These are phyloP conservation scores for Poeciliopsis turrubarensis DNA, from an alignment of 2,113 vertebrate species.

Conservation along the genomic window DNA sequence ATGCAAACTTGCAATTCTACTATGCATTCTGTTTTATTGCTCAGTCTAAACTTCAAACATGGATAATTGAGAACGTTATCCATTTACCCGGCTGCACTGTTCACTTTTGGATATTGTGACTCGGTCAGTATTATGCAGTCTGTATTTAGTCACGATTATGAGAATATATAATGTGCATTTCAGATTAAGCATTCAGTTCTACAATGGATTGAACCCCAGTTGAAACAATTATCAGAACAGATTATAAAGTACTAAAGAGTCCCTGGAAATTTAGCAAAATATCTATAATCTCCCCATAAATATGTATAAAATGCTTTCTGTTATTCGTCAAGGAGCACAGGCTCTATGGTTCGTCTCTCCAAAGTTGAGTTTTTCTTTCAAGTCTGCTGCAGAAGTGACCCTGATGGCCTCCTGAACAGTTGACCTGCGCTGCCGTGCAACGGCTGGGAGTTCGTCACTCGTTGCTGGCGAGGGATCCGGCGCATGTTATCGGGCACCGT, in stretches of 20 bases:
- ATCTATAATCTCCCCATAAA: constrained; percentile 9
- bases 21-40: constrained; percentile 16
- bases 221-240: constrained; percentile 31
- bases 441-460: neutral
- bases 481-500: constrained; percentile 37
- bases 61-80: constrained; percentile 63
- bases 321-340: constrained; percentile 45
- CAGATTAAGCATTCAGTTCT: constrained; percentile 17
- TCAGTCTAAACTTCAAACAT: constrained; percentile 10
- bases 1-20: constrained; percentile 26
- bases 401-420: constrained; percentile 51
- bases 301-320: constrained; percentile 10
- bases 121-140: constrained; percentile 8
- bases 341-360: constrained; percentile 34
- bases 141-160: constrained; percentile 11
- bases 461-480: constrained; percentile 42
- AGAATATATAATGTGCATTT: constrained; percentile 32
- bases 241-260: constrained; percentile 15
- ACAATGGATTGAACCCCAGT: constrained; percentile 8
- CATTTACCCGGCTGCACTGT: constrained; percentile 22
- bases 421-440: constrained; percentile 49
- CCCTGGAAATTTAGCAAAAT: constrained; percentile 24
- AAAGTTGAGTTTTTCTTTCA: constrained; percentile 33
- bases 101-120: constrained; percentile 16
- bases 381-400: constrained; percentile 53